phyloP scores from a whole-genome alignment of 2,888 invertebrate species.

The Ashinkailepas kermadecensis region DNA sequence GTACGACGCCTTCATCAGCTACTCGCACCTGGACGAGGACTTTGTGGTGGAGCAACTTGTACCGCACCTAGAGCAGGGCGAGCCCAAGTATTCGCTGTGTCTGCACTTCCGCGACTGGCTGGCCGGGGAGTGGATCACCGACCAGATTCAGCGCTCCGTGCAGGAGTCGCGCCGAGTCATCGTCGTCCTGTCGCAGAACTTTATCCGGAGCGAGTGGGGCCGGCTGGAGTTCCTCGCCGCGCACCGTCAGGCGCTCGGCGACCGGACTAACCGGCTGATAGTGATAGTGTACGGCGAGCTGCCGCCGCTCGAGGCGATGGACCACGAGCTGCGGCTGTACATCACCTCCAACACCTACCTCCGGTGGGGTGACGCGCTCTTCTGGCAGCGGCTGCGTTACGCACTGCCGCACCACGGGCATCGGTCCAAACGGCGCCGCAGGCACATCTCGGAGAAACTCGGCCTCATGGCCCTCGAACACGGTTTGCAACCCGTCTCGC shows the following conservation, averaged over 20 bases:
- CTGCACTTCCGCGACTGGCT: conserved; percentile 66
- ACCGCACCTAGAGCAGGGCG: conserved; percentile 56
- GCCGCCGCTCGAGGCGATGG: conserved; percentile 49
- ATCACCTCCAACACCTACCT: conserved; percentile 69
- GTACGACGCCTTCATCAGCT: conserved; percentile 75
- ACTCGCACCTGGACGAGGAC: conserved; percentile 62
- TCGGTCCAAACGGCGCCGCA: neutral
- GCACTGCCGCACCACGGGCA: conserved; percentile 54
- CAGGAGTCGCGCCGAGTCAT: conserved; percentile 61
- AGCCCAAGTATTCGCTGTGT: conserved; percentile 58
- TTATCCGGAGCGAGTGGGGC: conserved; percentile 67
- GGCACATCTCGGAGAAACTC: neutral
- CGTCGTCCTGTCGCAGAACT: conserved; percentile 61
- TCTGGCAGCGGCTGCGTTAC: conserved; percentile 68
- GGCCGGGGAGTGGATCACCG: conserved; percentile 61
- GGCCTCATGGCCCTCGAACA: neutral
- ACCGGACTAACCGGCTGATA: conserved; percentile 59
- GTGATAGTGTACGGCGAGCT: conserved; percentile 64
- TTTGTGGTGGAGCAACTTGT: conserved; percentile 59
- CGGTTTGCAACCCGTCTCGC: too few species aligned
- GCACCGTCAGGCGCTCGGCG: conserved; percentile 59
- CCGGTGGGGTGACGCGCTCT: conserved; percentile 72
- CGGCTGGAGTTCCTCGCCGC: conserved; percentile 67
- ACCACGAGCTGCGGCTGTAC: conserved; percentile 61
- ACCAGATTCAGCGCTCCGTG: conserved; percentile 62